Conservation (phyloP, 1,140 invertebrate species). For the Drosophila malerkotliana region DNA sequence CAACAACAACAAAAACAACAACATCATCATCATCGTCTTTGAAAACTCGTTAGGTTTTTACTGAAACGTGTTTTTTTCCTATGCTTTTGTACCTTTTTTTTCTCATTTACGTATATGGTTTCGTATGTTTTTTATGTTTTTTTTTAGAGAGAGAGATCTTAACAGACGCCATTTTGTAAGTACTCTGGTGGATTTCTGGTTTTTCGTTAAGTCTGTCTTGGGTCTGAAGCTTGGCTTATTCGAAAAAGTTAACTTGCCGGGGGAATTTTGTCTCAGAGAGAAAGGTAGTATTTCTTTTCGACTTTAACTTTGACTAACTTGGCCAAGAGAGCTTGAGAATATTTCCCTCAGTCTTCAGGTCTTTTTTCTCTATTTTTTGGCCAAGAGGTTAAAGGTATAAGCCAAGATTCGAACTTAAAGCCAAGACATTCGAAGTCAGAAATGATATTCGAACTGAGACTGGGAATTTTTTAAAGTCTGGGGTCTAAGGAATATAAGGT, state of each 20-base stretch:
- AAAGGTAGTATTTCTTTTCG: not conserved
- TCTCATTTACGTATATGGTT: constrained; percentile 2
- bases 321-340: constrained; percentile 18
- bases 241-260: constrained; percentile 52
- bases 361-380: constrained; percentile 10
- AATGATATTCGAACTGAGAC: not conserved
- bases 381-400: not conserved
- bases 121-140: constrained; percentile 6
- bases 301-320: not conserved
- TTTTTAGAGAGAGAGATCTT: constrained; percentile 48
- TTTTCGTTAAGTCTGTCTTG: constrained; percentile 26
- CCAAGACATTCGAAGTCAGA: constrained; percentile 19
- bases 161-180: constrained; percentile 69
- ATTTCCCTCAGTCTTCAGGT: constrained; percentile 14
- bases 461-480: not conserved
- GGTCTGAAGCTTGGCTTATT: too few species aligned
- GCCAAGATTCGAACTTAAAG: constrained; percentile 3
- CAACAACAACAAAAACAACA: constrained; percentile 25
- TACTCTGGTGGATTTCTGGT: constrained; percentile 63
- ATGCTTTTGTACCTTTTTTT: constrained; percentile 40
- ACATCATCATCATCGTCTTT: constrained; percentile 1
- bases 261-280: constrained; percentile 17
- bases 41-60: constrained; percentile 61
- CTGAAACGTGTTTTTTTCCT: constrained; percentile 64
- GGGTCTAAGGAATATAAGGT: not conserved